These are phyloP conservation scores for Procavia capensis DNA, from an alignment of 2,113 vertebrate species.

Conservation along the genomic window DNA sequence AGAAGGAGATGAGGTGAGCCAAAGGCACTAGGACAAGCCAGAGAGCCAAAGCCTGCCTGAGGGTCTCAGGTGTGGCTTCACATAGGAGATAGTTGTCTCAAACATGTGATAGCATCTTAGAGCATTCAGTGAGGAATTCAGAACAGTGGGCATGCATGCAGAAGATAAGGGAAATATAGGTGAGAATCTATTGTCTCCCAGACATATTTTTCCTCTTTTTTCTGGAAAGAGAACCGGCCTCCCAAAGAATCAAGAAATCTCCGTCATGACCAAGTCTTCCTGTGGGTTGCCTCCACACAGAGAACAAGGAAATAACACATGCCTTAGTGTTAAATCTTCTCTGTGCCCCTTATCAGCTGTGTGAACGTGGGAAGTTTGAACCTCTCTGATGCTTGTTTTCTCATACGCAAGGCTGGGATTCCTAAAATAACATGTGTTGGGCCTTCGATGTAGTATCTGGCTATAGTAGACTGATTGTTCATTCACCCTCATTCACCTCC, in stretches of 20 bases:
- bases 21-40: neutral
- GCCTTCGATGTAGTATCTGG: neutral
- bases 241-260: neutral
- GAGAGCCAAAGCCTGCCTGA: neutral
- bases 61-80: neutral
- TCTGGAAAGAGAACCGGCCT: slow-evolving; percentile 4
- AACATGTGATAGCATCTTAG: neutral
- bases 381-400: neutral
- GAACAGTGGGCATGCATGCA: no score
- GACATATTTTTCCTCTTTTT: neutral
- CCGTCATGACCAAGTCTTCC: neutral
- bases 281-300: neutral
- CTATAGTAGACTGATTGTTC: neutral
- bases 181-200: neutral
- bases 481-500: neutral
- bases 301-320: neutral
- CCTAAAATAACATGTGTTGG: neutral
- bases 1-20: no score
- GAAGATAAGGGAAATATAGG: neutral
- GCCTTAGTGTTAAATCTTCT: neutral
- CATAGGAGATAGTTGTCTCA: fast-evolving
- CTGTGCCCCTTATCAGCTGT: neutral
- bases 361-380: neutral
- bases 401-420: neutral
- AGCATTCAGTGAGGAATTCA: neutral